Evolutionary conservation across 2,888 invertebrate species (phyloP), one percentile per base, ranked within the genome.

Genomic region (Tipula lateralis): DNA sequence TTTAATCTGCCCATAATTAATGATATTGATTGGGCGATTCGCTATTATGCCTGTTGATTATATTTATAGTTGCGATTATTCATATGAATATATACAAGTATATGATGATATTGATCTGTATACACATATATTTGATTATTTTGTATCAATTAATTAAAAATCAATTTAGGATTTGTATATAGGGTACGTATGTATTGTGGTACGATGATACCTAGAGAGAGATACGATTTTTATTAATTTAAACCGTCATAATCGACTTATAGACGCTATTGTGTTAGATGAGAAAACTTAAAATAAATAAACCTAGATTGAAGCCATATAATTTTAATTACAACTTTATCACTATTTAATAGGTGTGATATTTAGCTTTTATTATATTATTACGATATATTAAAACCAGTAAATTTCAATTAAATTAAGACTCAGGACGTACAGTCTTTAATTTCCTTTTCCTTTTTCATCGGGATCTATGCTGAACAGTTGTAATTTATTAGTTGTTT

Each of bases 371-470:
- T 66, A 66, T 66, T 66, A 66, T 24, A 24, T 24, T 66, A 66
- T 44, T 44, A 66, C 24, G 24, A 66, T 66, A 66, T 66, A 66
- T 66, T 66, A 66, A 66, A 66, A 66, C 66, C 66, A 66, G 66
- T 66, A 66, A 66, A 66, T 66, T 66, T 19, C 66, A 66, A 66
- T 66, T 66, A 66, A 66, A 66, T 66, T 66, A 66, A 66, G 12
- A 66, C 24, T 66, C 24, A 66, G 66, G 24, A 9, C 24, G 24
- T 66, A 66, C 1, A 66, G 12, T 24, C 24, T 66, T 66, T 24
- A 19, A 66, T 66, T 66, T 66, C 24, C 66, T 24, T 66, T 66
- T 24, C 24, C 24, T 12, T 66, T 19, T 24, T 66, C 66, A 66
- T 6, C 66, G 50, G 44, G n/a, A n/a, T n/a, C 66, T 66, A 24